Base-by-base conservation (phyloP, 2,113 vertebrate genomes). In the Colaptes auratus region DNA sequence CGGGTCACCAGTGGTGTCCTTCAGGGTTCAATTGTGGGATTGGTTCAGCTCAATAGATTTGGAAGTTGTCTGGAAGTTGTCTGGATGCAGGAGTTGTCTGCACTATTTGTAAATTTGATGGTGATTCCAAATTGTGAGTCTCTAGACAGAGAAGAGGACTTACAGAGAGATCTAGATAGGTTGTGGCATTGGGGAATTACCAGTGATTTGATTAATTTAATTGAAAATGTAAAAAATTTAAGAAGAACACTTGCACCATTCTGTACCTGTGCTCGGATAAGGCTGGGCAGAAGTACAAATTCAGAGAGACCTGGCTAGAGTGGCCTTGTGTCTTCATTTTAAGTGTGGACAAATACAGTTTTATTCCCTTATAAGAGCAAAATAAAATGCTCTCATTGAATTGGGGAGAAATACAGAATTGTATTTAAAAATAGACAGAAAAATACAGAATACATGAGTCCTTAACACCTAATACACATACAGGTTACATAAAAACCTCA, bases 1-100 rank as follows among this genome's bases (percentile, higher is more conserved):
- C 16, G 0, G 0, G 15, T 69, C 46, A 58, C 31, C 7, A 30
- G 31, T 3, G 1, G 3, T 66, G 33, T 61, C 27, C 35, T 28
- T 66, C 33, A 27, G 3, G n/a, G 30, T 65, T 88, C 31, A 31
- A 1, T 46, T 55, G 18, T 50, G 61, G 70, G 25, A 4, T 17
- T 1, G 2, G 6, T 33, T 86, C 28, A 61, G 2, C 56, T 70
- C 35, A 42, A 3, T 61, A n/a, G 24, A n/a, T 65, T 59, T 60
- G 11, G 83, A 39, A 33, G 3, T 27, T 42, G 12, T 76, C 39
- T 8, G 9, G 10, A 39, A 12, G 39, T n/a, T n/a, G n/a, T n/a
- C 39, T 11, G 39, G 7, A 18, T 69, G 15, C 10, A 80, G 31
- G 33, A 67, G 9, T 55, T 80, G 24, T 46, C 56, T 31, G 44